phyloP scores from a whole-genome alignment of 2,888 invertebrate species.

The Brachylomia viminalis region DNA sequence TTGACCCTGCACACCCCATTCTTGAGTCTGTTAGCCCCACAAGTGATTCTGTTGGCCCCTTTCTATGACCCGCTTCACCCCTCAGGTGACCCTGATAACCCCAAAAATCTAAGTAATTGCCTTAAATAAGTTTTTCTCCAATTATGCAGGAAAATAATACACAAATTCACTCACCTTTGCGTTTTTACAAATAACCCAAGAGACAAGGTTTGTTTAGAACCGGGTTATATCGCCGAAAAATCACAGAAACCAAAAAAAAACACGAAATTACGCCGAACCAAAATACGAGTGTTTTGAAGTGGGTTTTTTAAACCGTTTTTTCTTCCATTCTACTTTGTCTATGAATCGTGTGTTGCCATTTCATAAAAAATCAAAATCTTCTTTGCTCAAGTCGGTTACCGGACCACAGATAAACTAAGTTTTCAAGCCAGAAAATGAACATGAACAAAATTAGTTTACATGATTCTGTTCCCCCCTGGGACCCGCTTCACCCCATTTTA shows the following conservation, averaged over 20 bases:
- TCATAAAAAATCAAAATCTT: conserved; percentile 27
- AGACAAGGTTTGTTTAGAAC: too few relatives aligned
- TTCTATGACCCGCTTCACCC: conserved; percentile 35
- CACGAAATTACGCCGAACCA: background rate
- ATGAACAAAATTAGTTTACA: conserved; percentile 30
- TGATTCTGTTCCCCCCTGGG: conserved; percentile 31
- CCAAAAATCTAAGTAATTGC: conserved; percentile 23
- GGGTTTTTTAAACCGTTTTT: conserved; percentile 29
- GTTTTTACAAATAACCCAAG: too few relatives aligned
- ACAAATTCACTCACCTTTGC: too few relatives aligned
- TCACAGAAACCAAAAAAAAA: too few relatives aligned
- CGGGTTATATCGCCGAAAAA: too few relatives aligned
- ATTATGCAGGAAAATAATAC: too few relatives aligned
- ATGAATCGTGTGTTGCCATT: conserved; percentile 37
- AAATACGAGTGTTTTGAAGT: conserved; percentile 30
- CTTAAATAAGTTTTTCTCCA: too few relatives aligned
- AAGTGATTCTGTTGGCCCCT: conserved; percentile 28
- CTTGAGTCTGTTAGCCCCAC: conserved; percentile 28
- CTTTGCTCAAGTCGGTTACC: conserved; percentile 21
- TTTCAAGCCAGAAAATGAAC: conserved; percentile 22
- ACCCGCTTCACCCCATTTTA: conserved; percentile 37
- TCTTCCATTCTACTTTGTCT: conserved; percentile 38
- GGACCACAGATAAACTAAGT: conserved; percentile 12
- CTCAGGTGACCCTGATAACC: conserved; percentile 32
- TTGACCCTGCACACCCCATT: conserved; percentile 33